Evolutionary conservation across 2,888 invertebrate genomes (phyloP).

Genomic region (Tubulanus polymorphus): DNA sequence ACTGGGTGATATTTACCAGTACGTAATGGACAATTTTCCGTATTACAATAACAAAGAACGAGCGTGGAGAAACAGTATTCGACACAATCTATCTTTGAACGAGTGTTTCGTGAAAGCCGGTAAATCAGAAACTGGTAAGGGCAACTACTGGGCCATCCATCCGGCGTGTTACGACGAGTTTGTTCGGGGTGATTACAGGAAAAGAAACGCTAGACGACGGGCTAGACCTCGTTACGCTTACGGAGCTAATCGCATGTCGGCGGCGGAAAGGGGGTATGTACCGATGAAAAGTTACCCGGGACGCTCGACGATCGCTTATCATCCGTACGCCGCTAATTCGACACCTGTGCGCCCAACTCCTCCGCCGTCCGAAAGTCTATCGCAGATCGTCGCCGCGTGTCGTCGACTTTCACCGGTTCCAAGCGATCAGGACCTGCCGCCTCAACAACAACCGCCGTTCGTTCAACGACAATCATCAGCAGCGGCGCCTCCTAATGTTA

Average conservation of each 20-base stretch:
- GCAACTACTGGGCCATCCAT: constrained; percentile 49
- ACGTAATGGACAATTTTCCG: constrained; percentile 47
- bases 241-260: neutral
- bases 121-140: constrained; percentile 44
- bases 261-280: neutral
- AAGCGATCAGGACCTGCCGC: no score
- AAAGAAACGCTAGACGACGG: constrained; percentile 20
- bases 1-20: constrained; percentile 49
- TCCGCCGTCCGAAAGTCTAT: no score
- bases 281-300: no score
- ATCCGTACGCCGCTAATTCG: neutral
- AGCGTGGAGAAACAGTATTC: constrained; percentile 49
- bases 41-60: constrained; percentile 46
- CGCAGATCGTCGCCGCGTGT: no score
- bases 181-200: constrained; percentile 44
- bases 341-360: no score
- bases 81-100: constrained; percentile 49
- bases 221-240: neutral
- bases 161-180: constrained; percentile 48
- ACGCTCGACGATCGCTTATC: neutral
- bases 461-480: no score
- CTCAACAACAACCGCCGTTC: no score
- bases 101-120: constrained; percentile 49
- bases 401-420: no score
- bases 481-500: no score